phyloP scores from a whole-genome alignment of 2,888 invertebrate species.

The Pocota personata region DNA sequence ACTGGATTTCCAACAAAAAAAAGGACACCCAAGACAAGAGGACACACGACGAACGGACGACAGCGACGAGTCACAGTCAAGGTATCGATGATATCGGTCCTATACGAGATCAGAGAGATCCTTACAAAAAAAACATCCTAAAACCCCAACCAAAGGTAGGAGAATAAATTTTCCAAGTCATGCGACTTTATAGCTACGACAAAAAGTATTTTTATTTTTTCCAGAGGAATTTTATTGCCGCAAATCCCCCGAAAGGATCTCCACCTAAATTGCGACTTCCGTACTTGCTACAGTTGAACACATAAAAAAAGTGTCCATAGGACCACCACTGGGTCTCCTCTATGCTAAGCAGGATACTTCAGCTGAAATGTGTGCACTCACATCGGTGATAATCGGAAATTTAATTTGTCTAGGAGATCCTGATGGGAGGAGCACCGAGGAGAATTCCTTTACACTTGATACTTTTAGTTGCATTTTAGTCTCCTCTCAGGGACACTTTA shows the following conservation, averaged over 20 bases:
- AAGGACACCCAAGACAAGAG: slow-evolving; percentile 12
- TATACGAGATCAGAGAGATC: slow-evolving; percentile 55
- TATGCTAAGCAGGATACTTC: slow-evolving; percentile 58
- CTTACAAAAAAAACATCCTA: slow-evolving; percentile 11
- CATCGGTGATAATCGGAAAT: slow-evolving; percentile 71
- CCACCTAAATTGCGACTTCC: slow-evolving; percentile 47
- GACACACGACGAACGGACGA: slow-evolving; percentile 49
- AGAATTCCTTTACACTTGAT: background rate
- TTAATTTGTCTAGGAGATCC: slow-evolving; percentile 61
- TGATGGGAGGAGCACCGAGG: background rate
- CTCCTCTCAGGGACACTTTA: slow-evolving; percentile 4
- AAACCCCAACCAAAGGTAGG: slow-evolving; percentile 22
- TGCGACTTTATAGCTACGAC: slow-evolving; percentile 35
- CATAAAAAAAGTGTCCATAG: background rate
- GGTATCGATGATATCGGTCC: slow-evolving; percentile 60
- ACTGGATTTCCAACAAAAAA: slow-evolving; percentile 69
- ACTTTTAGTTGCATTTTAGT: slow-evolving; percentile 9
- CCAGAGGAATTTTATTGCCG: slow-evolving; percentile 50
- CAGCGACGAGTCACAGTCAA: slow-evolving; percentile 56
- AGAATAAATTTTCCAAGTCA: slow-evolving; percentile 57
- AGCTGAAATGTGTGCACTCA: slow-evolving; percentile 55
- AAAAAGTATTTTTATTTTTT: background rate
- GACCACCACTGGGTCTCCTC: background rate
- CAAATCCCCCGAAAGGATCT: slow-evolving; percentile 41
- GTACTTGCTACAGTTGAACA: background rate